phyloP scores from a whole-genome alignment of 53 echinoderm and acorn worm species.

The Astropecten irregularis region DNA sequence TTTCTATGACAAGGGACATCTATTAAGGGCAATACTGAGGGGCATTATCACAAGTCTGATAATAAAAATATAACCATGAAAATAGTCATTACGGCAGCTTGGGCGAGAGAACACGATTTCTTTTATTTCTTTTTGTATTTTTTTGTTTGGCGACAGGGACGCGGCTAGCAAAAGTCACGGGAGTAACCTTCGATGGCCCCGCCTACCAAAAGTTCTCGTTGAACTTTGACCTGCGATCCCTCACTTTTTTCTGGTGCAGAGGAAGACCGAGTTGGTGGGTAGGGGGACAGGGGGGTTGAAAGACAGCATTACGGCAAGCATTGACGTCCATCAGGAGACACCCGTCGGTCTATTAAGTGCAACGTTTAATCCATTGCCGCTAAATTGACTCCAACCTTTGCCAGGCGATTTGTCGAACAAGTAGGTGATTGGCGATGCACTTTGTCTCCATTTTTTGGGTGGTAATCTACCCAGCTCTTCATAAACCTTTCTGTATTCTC shows the following conservation, averaged over 20 bases:
- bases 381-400: neutral
- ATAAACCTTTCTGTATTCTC: neutral
- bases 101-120: neutral
- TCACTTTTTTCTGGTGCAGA: constrained; percentile 9
- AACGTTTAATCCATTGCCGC: neutral
- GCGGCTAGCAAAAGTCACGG: too few relatives aligned
- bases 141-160: too few relatives aligned
- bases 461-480: constrained; percentile 16
- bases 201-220: too few relatives aligned
- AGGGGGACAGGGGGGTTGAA: too few relatives aligned
- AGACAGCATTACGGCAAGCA: too few relatives aligned
- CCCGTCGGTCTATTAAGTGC: neutral
- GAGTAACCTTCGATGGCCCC: too few relatives aligned
- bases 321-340: neutral
- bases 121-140: too few relatives aligned
- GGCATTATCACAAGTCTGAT: neutral
- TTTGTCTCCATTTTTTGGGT: neutral
- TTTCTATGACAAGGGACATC: neutral
- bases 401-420: constrained; percentile 31
- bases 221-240: too few relatives aligned
- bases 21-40: neutral
- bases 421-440: constrained; percentile 15
- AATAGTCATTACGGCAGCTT: neutral
- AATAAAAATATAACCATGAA: neutral
- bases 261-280: too few relatives aligned